Evolutionary conservation across 2,888 invertebrate species (phyloP).

Genomic region (Lordiphosa fenestrarum): DNA sequence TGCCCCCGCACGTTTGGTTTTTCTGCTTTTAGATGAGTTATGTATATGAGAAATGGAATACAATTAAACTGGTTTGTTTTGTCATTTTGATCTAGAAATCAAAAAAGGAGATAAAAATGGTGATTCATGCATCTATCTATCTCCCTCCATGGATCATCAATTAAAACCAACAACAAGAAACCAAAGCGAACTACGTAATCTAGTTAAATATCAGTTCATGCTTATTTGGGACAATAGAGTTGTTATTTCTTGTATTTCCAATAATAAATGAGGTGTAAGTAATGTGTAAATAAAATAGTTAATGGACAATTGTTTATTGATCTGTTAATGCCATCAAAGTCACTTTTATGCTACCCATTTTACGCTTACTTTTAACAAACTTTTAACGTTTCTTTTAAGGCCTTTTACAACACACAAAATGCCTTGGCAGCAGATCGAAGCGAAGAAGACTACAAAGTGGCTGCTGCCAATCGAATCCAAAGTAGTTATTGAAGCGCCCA

Average conservation of each 20-base stretch:
- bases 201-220: too few relatives aligned
- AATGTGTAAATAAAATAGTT: conserved; percentile 27
- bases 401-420: background rate
- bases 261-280: conserved; percentile 18
- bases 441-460: conserved; percentile 45
- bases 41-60: too few relatives aligned
- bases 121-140: too few relatives aligned
- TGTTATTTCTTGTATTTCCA: conserved; percentile 7
- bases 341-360: conserved; percentile 48
- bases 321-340: conserved; percentile 32
- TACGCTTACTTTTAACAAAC: conserved; percentile 26
- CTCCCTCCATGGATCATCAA: too few relatives aligned
- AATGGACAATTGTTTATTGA: conserved; percentile 26
- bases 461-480: conserved; percentile 44
- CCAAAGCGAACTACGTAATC: too few relatives aligned
- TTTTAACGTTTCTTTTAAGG: conserved; percentile 36
- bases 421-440: conserved; percentile 2
- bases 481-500: conserved; percentile 51
- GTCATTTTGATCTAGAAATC: too few relatives aligned
- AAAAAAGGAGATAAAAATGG: too few relatives aligned
- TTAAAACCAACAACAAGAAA: too few relatives aligned
- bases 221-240: conserved; percentile 46
- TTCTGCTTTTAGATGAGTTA: too few relatives aligned
- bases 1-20: conserved; percentile 51
- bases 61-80: too few relatives aligned